Evolutionary conservation across 2,888 invertebrate genomes (phyloP).

Genomic region (Oegoconia quadripuncta): DNA sequence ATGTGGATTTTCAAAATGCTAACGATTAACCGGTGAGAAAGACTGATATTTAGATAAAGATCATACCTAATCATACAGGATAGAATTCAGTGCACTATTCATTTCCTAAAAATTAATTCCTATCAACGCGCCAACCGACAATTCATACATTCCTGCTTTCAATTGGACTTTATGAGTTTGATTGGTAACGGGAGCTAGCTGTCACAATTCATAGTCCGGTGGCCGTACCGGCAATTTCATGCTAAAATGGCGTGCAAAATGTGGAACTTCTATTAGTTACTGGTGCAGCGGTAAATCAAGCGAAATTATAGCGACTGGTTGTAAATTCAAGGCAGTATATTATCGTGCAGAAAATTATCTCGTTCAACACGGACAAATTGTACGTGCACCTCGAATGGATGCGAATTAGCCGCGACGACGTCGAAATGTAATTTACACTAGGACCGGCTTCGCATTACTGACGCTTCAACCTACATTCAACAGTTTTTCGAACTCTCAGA

Average conservation of each 20-base stretch:
- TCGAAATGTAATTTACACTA: slow-evolving; percentile 27
- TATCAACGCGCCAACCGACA: too few species aligned
- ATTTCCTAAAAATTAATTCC: too few species aligned
- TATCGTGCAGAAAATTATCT: slow-evolving; percentile 51
- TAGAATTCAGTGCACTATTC: too few species aligned
- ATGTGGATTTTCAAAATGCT: too few species aligned
- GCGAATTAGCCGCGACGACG: slow-evolving; percentile 28
- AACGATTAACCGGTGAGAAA: too few species aligned
- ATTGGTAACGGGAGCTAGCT: slow-evolving; percentile 27
- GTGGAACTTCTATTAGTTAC: slow-evolving; percentile 42
- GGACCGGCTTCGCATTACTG: slow-evolving; percentile 1
- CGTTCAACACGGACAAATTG: slow-evolving; percentile 45
- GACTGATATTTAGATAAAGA: too few species aligned
- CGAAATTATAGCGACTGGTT: slow-evolving; percentile 47
- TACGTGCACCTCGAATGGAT: slow-evolving; percentile 25
- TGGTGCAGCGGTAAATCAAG: slow-evolving; percentile 53
- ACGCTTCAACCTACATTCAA: too few species aligned
- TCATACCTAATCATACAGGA: too few species aligned
- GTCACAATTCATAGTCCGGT: slow-evolving; percentile 34
- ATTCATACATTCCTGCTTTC: neutral
- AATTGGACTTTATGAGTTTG: slow-evolving; percentile 29
- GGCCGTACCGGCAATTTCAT: slow-evolving; percentile 39
- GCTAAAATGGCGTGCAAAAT: slow-evolving; percentile 51
- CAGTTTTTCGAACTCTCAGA: too few species aligned
- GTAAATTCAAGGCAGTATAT: slow-evolving; percentile 46